Percentiles rank a stretch among this genome's conserved stretches.
phyloP scores from a whole-genome alignment of 2,113 vertebrate genomes.

The Anoura caudifer region DNA sequence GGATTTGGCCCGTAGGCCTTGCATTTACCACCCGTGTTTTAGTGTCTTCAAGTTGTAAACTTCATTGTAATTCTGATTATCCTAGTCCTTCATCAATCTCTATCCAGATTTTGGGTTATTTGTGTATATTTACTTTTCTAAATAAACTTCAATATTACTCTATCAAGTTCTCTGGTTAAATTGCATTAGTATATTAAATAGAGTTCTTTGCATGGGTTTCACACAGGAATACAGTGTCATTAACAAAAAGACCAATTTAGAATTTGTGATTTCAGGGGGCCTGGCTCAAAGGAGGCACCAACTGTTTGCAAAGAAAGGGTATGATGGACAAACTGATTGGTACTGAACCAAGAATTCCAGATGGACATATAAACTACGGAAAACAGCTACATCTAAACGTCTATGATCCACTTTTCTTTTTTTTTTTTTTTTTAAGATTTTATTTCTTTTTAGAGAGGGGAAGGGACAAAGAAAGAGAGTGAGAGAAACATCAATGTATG shows the following conservation, averaged over 20 bases:
- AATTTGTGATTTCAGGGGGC: background rate
- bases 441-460: too few relatives aligned
- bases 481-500: too few relatives aligned
- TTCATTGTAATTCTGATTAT: background rate
- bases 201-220: background rate
- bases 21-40: background rate
- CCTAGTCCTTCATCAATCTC: background rate
- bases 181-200: background rate
- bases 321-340: background rate
- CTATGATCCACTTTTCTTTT: background rate
- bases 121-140: conserved; percentile 18
- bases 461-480: too few relatives aligned
- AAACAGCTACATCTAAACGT: background rate
- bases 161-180: background rate
- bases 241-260: background rate
- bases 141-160: background rate
- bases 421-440: too few relatives aligned
- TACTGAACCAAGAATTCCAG: background rate
- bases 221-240: background rate
- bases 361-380: background rate
- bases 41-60: background rate
- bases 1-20: too few relatives aligned
- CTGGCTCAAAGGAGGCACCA: background rate
- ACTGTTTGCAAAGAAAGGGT: background rate
- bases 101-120: background rate